These are phyloP conservation scores for Cerceris rybyensis DNA, from an alignment of 2,888 invertebrate genomes.

Conservation along the genomic window DNA sequence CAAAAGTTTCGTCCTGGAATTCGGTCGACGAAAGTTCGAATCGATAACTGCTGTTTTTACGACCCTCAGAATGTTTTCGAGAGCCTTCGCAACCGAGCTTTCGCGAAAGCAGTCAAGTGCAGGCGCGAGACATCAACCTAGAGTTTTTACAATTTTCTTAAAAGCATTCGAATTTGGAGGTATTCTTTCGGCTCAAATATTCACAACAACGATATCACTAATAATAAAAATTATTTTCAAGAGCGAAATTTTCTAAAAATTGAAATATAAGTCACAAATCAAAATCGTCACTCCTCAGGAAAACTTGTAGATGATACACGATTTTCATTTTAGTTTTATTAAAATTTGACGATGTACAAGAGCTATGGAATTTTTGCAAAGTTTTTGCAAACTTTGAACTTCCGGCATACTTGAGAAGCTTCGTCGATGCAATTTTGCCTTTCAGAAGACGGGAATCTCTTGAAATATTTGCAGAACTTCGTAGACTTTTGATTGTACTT, in stretches of 20 bases:
- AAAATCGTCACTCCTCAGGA: neutral
- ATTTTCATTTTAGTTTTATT: too few species aligned
- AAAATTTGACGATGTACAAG: neutral
- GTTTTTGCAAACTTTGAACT: neutral
- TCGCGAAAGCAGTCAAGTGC: slow-evolving; percentile 53
- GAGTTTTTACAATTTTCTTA: slow-evolving; percentile 37
- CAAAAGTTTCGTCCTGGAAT: slow-evolving; percentile 14
- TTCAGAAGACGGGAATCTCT: neutral
- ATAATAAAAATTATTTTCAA: slow-evolving; percentile 2
- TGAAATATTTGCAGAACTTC: neutral
- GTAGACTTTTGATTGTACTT: neutral
- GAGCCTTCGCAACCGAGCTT: slow-evolving; percentile 7
- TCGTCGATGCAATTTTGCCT: slow-evolving; percentile 1
- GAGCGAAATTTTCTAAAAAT: neutral
- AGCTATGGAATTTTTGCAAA: neutral
- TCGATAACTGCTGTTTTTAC: slow-evolving; percentile 29
- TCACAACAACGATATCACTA: slow-evolving; percentile 12
- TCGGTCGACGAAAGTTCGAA: slow-evolving; percentile 24
- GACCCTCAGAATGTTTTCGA: slow-evolving; percentile 29
- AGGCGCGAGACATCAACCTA: slow-evolving; percentile 43
- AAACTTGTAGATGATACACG: neutral
- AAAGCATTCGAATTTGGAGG: slow-evolving; percentile 21
- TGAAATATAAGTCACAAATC: neutral
- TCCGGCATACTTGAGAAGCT: neutral
- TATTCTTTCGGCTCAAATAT: slow-evolving; percentile 10